Percentiles rank a stretch among this genome's conserved stretches.
phyloP scores from a whole-genome alignment of 2,797 vertebrate genomes.

The Channallabes apus region DNA sequence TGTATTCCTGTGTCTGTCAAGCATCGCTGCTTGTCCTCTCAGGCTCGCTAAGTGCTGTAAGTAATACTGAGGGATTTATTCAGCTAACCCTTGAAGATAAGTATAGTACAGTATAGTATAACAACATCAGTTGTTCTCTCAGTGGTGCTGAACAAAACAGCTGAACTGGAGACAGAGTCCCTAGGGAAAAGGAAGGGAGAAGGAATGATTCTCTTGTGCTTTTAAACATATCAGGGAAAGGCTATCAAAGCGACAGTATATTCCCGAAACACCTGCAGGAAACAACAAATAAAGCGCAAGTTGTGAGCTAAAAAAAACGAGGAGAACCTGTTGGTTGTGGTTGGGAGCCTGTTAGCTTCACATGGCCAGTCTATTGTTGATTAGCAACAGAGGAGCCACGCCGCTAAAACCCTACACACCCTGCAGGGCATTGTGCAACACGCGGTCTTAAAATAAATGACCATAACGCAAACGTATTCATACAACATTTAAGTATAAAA shows the following conservation, averaged over 20 bases:
- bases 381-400: constrained; percentile 7
- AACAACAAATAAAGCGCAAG: not conserved
- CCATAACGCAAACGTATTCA: not conserved
- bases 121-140: constrained; percentile 12
- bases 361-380: constrained; percentile 39
- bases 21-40: not conserved
- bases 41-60: not conserved
- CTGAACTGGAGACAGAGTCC: constrained; percentile 14
- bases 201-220: not conserved
- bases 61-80: not conserved
- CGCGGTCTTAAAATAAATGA: not conserved
- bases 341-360: not conserved
- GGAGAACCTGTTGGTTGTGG: constrained; percentile 38
- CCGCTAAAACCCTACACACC: constrained; percentile 36
- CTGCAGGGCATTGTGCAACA: not conserved
- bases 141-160: constrained; percentile 1
- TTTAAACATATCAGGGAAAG: not conserved
- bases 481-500: not conserved
- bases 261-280: not conserved
- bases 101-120: constrained; percentile 7
- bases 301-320: not conserved
- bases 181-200: not conserved
- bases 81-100: constrained; percentile 11
- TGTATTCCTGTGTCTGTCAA: not conserved
- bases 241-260: not conserved